These are phyloP conservation scores for Patiria pectinifera DNA, from an alignment of 53 echinoderm and acorn worm genomes.

Conservation along the genomic window DNA sequence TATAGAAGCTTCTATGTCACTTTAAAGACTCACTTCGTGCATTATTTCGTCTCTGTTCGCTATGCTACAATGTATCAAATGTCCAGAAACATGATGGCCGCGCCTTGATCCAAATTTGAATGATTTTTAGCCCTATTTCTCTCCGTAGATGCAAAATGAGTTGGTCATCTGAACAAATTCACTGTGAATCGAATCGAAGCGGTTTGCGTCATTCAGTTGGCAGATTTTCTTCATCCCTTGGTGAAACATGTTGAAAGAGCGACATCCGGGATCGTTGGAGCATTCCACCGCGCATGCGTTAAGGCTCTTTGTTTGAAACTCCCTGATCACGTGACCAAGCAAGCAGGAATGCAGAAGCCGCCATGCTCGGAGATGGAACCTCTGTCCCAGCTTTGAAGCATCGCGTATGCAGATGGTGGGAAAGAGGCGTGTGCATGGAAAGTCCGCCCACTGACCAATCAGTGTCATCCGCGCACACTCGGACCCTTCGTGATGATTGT, in stretches of 20 bases:
- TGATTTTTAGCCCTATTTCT: background rate
- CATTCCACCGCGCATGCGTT: slow-evolving; percentile 20
- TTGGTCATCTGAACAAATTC: background rate
- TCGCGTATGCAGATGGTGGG: background rate
- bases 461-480: slow-evolving; percentile 6
- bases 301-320: background rate
- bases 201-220: slow-evolving; percentile 34
- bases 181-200: background rate
- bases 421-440: background rate
- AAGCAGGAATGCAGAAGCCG: slow-evolving; percentile 27
- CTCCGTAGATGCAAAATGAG: slow-evolving; percentile 36
- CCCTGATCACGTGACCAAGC: slow-evolving; percentile 6
- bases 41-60: background rate
- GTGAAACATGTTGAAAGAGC: slow-evolving; percentile 25
- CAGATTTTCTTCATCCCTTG: slow-evolving; percentile 6
- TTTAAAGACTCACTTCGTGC: too few relatives aligned
- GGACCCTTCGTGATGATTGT: too few relatives aligned
- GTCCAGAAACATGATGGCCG: background rate
- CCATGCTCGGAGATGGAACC: background rate
- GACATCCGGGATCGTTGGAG: slow-evolving; percentile 14
- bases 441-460: background rate
- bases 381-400: background rate
- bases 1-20: too few relatives aligned
- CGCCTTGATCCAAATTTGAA: too few relatives aligned
- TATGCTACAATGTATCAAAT: background rate